Evolutionary conservation across 2,888 invertebrate species (phyloP), one percentile per base, ranked within the genome.

Genomic region (Tenthredo livida): DNA sequence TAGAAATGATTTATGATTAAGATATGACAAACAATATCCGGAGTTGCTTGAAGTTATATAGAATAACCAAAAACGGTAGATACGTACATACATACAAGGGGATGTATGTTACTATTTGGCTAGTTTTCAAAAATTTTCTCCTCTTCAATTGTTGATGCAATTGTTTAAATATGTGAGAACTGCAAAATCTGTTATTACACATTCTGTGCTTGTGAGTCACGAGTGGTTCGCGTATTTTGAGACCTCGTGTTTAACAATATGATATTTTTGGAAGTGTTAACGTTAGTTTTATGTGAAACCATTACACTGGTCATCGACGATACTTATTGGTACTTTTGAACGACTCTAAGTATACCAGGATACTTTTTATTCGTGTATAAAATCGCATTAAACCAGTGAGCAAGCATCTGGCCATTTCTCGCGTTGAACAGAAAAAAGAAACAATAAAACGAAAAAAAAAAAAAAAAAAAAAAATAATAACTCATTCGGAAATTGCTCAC

Each of bases 151-250:
- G 72, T 77, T 54, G 54, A 43, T 73, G 43, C 15, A 15, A 50
- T 15, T 54, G 54, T 77, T 54, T 50, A 29, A 50, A 17, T n/a
- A 29, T 50, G n/a, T 50, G n/a, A 4, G 54, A 77, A 77, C 73
- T 73, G 73, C 37, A 54, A 54, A 25, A 77, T 25, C 54, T 47
- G 70, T 83, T 83, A 47, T 47, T 67, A 33, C 83, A 70, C 67
- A 83, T 83, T 67, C 67, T 67, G 29, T 67, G 29, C 47, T 70
- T 10, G n/a, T 83, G 83, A 83, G 83, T 70, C 83, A 83, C 83
- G 25, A 9, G 67, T 21, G 43, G 29, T n/a, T 61, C n/a, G 80
- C 10, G n/a, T 83, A 80, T 80, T 80, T 80, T 25, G 9, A 61
- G 77, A 77, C 15, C 33, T 40, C 12, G 40, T 17, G 40, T 17